Evolutionary conservation across 2,888 invertebrate species (phyloP), one percentile per base, ranked within the genome.

Genomic region (Panzeria rudis): DNA sequence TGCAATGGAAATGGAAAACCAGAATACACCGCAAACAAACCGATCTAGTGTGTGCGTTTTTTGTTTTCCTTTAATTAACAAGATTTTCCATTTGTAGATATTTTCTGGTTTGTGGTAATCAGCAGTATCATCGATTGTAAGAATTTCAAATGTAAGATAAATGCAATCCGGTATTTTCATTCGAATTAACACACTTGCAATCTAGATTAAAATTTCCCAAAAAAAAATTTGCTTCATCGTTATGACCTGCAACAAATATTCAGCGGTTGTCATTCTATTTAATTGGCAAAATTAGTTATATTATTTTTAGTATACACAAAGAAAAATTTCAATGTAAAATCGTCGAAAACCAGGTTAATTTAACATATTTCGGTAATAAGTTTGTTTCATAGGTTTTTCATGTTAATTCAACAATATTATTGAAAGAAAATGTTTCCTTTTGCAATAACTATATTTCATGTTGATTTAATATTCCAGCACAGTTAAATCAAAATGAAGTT

Each of bases 11-110:
- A 71, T 69, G 1, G 15, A 52, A 78, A 66, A 68, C 64, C 66
- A 73, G 54, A 80, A 73, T 69, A 50, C 56, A 50, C 38, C 38
- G 50, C 61, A 69, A 71, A 80, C 66, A 52, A 17, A 72, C 35
- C 56, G 20, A 66, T 35, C 59, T 3, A 44, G 35, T 35, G 9
- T 38, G 17, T 35, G 8, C 20, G n/a, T 56, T 23, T 25, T 25
- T 8, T 13, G 9, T 62, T 29, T 20, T 75, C 32, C 35, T 50
- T 44, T 52, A 62, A 71, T 62, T 44, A 71, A 79, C 61, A 62
- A 71, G 41, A 71, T 73, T 35, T 80, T 66, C 59, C 29, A 73
- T 66, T 80, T 56, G 61, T 25, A 44, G 13, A 13, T 32, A 56
- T 41, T 66, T 56, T 52, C 23, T 47, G 50, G 13, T 54, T 72